Percentiles rank a stretch among this genome's conserved stretches.
Conservation (phyloP, 2,113 vertebrate species). For the Blennius ocellaris region DNA sequence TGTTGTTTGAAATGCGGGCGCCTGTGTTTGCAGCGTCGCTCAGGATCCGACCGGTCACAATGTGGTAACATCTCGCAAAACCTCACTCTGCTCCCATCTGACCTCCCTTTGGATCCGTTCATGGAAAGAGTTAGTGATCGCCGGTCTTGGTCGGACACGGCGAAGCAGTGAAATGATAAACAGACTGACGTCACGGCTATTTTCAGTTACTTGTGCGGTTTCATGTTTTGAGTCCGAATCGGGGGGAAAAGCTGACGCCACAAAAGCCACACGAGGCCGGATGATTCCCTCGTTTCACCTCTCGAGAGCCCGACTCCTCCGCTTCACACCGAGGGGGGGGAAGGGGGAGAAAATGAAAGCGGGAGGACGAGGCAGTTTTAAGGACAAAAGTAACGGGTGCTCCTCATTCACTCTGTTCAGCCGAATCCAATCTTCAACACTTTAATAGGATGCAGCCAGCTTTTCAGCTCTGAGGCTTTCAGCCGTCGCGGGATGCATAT, state of each 20-base stretch:
- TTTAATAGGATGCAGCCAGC: constrained; percentile 47
- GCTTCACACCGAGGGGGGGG: constrained; percentile 26
- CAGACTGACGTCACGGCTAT: background rate
- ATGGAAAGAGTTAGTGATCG: constrained; percentile 25
- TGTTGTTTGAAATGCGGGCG: background rate
- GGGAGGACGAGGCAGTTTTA: constrained; percentile 15
- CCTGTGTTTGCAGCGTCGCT: constrained; percentile 9
- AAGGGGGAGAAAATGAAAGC: constrained; percentile 46
- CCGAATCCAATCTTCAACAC: constrained; percentile 48
- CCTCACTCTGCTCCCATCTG: constrained; percentile 14
- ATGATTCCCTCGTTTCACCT: constrained; percentile 13
- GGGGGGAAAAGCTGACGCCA: background rate
- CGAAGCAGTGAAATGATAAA: constrained; percentile 1
- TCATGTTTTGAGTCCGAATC: too few relatives aligned
- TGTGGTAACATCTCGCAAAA: background rate
- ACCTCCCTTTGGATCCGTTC: constrained; percentile 33
- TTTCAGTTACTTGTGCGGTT: background rate
- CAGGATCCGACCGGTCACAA: background rate
- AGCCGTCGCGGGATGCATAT: constrained; percentile 65
- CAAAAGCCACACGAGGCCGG: background rate
- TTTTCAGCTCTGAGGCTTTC: constrained; percentile 41
- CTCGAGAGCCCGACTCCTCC: constrained; percentile 23
- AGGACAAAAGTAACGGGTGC: constrained; percentile 51
- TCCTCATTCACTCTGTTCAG: constrained; percentile 54
- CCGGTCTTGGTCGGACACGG: constrained; percentile 1